A percentile compares a stretch with the other conserved stretches of the same genome.
phyloP scores from a whole-genome alignment of 2,888 invertebrate genomes.

The Phorcus lineatus region DNA sequence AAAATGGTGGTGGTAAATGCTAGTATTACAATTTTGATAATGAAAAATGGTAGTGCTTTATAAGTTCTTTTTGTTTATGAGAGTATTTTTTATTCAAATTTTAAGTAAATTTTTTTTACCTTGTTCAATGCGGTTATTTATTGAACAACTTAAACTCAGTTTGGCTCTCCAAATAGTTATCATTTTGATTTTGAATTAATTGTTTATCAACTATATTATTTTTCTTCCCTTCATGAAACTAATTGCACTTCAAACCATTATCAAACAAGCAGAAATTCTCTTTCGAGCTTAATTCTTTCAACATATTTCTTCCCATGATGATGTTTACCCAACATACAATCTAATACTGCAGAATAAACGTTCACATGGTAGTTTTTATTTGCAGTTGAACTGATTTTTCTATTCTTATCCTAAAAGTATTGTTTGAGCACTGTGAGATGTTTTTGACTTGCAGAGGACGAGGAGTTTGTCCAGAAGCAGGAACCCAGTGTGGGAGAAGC shows the following conservation, averaged over 20 bases:
- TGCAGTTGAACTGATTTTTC: not conserved
- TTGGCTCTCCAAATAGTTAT: not conserved
- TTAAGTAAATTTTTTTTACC: not conserved
- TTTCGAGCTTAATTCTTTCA: too few species aligned
- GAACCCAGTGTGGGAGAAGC: slow-evolving; percentile 58
- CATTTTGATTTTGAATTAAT: not conserved
- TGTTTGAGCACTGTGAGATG: not conserved
- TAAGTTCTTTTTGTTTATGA: too few species aligned
- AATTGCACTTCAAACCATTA: not conserved
- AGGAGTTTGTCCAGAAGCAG: slow-evolving; percentile 37
- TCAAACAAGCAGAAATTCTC: too few species aligned
- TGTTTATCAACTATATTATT: not conserved
- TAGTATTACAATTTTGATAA: too few species aligned
- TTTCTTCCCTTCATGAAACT: not conserved
- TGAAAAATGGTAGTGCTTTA: too few species aligned
- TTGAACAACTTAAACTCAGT: not conserved
- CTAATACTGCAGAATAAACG: too few species aligned
- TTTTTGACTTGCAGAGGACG: slow-evolving; percentile 39
- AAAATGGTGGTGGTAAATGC: not conserved
- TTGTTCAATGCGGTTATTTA: not conserved
- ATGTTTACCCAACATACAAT: too few species aligned
- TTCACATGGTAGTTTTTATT: too few species aligned
- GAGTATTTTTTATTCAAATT: too few species aligned
- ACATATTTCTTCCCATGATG: too few species aligned
- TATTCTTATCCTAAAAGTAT: too few species aligned